These are phyloP conservation scores for Strigamia maritima DNA, from an alignment of 2,888 invertebrate species.

Conservation along the genomic window DNA sequence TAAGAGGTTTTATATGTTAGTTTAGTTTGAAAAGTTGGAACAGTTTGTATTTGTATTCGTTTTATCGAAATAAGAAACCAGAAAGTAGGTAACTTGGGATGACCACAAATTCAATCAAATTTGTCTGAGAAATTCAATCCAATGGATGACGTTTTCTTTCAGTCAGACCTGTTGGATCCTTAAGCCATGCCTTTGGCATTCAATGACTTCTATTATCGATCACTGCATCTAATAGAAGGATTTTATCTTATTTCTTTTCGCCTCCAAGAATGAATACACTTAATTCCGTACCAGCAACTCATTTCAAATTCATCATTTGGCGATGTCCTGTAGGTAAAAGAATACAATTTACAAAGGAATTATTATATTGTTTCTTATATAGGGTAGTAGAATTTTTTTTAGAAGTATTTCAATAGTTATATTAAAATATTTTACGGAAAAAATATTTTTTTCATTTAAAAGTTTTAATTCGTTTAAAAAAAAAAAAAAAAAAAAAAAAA, in stretches of 20 bases:
- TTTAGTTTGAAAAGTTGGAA: neutral
- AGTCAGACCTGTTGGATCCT: neutral
- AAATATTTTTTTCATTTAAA: no score
- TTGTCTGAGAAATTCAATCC: constrained; percentile 7
- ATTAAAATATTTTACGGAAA: no score
- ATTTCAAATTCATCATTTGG: neutral
- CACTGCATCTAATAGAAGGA: neutral
- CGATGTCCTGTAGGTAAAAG: constrained; percentile 7
- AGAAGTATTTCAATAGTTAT: no score
- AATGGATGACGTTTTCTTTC: neutral
- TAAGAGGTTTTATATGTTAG: no score
- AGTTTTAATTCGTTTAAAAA: no score
- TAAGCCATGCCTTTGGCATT: constrained; percentile 4
- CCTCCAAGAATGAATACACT: constrained; percentile 5
- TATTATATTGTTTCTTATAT: neutral
- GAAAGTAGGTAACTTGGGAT: neutral
- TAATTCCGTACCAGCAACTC: neutral
- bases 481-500: no score
- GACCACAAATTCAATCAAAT: neutral
- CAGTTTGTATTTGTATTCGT: neutral
- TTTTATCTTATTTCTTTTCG: neutral
- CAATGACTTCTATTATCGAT: constrained; percentile 18
- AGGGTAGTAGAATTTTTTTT: neutral
- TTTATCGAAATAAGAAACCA: neutral
- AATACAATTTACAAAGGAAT: constrained; percentile 1